Evolutionary conservation across 1,140 invertebrate species (phyloP).

Genomic region (Drosophila santomea): DNA sequence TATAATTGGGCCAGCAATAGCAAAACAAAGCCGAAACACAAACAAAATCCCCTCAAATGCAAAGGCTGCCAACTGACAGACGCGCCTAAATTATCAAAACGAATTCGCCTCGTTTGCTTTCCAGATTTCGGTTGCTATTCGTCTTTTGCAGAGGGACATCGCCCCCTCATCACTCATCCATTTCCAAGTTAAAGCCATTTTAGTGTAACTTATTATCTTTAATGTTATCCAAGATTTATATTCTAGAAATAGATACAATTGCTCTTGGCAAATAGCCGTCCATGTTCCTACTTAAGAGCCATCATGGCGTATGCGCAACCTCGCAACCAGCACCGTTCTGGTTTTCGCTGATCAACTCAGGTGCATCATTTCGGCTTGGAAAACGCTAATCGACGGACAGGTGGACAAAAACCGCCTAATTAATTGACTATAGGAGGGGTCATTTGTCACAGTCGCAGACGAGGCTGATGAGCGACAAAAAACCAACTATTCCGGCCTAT

Average conservation of each 20-base stretch:
- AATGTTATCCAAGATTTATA: not conserved
- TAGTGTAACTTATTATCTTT: no score
- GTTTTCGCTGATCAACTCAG: conserved; percentile 16
- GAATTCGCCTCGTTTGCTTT: conserved; percentile 46
- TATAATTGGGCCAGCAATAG: conserved; percentile 65
- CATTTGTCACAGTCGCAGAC: conserved; percentile 48
- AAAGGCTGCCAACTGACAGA: conserved; percentile 52
- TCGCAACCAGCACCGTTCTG: conserved; percentile 19
- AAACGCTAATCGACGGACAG: conserved; percentile 25
- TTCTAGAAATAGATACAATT: not conserved
- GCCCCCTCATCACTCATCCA: conserved; percentile 12
- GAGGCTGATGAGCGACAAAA: conserved; percentile 38
- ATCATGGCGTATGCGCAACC: conserved; percentile 34
- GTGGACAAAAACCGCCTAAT: conserved; percentile 11
- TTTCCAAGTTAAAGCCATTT: not conserved
- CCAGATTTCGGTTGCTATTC: conserved; percentile 44
- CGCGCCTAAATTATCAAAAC: conserved; percentile 66
- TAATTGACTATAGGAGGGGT: conserved; percentile 39
- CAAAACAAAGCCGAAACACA: conserved; percentile 30
- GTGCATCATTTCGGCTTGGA: conserved; percentile 17
- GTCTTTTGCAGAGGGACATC: conserved; percentile 7
- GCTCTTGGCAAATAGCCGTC: no score
- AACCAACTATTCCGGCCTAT: conserved; percentile 62
- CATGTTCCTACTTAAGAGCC: not conserved
- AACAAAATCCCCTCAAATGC: conserved; percentile 18